Evolutionary conservation across 2,113 vertebrate genomes (phyloP), one percentile per base, ranked within the genome.

Genomic region (Nothoprocta pentlandii): DNA sequence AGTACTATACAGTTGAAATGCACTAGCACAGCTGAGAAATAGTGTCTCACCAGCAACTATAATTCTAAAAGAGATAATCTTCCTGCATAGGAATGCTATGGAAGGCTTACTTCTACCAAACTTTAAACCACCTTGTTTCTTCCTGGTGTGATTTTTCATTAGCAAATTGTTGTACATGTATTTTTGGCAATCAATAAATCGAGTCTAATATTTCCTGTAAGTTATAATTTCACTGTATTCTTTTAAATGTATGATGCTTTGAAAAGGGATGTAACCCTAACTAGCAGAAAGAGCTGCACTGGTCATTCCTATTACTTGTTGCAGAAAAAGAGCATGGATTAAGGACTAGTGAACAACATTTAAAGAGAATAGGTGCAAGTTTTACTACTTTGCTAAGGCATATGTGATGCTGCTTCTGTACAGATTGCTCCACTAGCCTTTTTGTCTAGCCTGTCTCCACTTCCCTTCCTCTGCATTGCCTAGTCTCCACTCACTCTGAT

Each of bases 11-110:
- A 92, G 49, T 46, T 56, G 58, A n/a, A 5, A n/a, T 2, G 34
- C 13, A 58, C 28, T 58, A 30, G 54, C 32, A 58, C 54, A 58
- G 28, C 16, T 58, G 54, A 58, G 54, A 32, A 58, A 58, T 58
- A 81, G 28, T 4, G 12, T 47, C 34, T 79, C 71, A 63, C 20
- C 42, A 78, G 32, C 21, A 64, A 79, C 17, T 1, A 3, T 25
- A 61, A 73, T 7, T 28, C 14, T 79, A 44, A 92, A 79, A 74
- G 32, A 92, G 89, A 59, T 44, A 68, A 85, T 9, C 16, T 79
- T 81, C 34, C 67, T 41, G 11, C 11, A 11, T 32, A 90, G 19
- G 21, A 85, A 20, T 44, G 39, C 12, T 12, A 32, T 3, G 3
- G 12, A 58, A 95, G 79, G 14, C 30, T 12, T 69, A 64, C 63